Percentiles rank a stretch among this genome's conserved stretches.
phyloP scores from a whole-genome alignment of 2,113 vertebrate species.

The Paralichthys olivaceus region DNA sequence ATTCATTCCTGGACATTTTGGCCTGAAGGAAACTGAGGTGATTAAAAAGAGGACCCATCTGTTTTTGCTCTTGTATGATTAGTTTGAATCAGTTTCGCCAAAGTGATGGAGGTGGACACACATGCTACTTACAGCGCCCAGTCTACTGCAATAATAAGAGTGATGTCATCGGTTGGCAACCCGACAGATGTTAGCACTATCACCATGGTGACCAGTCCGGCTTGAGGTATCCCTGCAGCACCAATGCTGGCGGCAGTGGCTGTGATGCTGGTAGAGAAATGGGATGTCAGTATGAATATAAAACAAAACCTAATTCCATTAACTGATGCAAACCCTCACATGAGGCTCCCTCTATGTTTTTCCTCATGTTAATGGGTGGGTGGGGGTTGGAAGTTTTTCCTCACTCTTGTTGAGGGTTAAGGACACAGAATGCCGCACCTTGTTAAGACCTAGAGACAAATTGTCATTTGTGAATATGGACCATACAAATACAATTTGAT shows the following conservation, averaged over 20 bases:
- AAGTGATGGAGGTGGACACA: neutral
- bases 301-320: neutral
- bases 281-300: neutral
- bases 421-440: too few species aligned
- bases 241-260: constrained; percentile 97
- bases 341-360: neutral
- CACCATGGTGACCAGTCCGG: constrained; percentile 98
- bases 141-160: constrained; percentile 94
- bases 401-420: too few species aligned
- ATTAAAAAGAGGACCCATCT: neutral
- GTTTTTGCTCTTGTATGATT: neutral
- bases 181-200: constrained; percentile 97
- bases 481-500: too few species aligned
- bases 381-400: too few species aligned
- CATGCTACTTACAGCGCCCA: constrained; percentile 93
- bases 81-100: neutral
- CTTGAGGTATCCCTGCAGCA: constrained; percentile 96
- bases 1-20: neutral
- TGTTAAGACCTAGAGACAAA: too few species aligned
- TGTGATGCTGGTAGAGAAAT: constrained; percentile 86
- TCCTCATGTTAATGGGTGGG: too few species aligned
- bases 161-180: constrained; percentile 97
- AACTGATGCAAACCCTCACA: too few species aligned
- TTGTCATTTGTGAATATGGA: too few species aligned
- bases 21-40: neutral